Base-by-base conservation (phyloP, 2,888 invertebrate genomes). In the Teinopalpus imperialis region DNA sequence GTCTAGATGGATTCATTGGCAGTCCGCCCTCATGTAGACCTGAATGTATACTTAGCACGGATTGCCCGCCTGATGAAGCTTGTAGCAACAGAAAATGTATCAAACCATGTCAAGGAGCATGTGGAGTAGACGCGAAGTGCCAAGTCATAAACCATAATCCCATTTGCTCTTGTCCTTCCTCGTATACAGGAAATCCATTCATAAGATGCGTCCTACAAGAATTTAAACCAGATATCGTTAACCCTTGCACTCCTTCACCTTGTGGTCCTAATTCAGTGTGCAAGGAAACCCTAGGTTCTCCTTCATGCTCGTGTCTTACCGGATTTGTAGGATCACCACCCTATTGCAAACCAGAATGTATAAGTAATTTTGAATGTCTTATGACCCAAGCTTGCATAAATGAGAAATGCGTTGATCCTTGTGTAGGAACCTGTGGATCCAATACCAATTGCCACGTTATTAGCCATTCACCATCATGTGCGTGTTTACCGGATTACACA, bases 61-160 rank as follows among this genome's bases (percentile, higher is more conserved):
- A 95, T 70, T 96, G 96, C 73, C 74, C 91, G 2, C 91, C 92
- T 31, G 93, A 91, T 55, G 91, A 93, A 79, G 93, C 95, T 2
- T 95, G 95, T 63, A 91, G 91, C 41, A 95, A 95, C 66, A 93
- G 93, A 69, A 94, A 94, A 80, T 96, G 96, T 68, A 85, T 92
- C 18, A 92, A 95, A 71, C 95, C 96, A n/a, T 96, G 96, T 64
- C 91, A 91, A 43, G 95, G 94, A 59, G 91, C 94, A n/a, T 96
- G 96, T 66, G 96, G 96, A 12, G 83, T 94, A 16, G 88, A 87
- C 53, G 94, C 95, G 1, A 88, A 90, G 54, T 96, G 96, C 66
- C 91, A 93, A 77, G 94, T 95, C 16, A 92, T 95, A 35, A 94
- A 94, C 70, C 94, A 96, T 63, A 94, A 93, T 74, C 95, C 95